Conservation (phyloP, 2,888 invertebrate genomes). For the Drosophila leonis region DNA sequence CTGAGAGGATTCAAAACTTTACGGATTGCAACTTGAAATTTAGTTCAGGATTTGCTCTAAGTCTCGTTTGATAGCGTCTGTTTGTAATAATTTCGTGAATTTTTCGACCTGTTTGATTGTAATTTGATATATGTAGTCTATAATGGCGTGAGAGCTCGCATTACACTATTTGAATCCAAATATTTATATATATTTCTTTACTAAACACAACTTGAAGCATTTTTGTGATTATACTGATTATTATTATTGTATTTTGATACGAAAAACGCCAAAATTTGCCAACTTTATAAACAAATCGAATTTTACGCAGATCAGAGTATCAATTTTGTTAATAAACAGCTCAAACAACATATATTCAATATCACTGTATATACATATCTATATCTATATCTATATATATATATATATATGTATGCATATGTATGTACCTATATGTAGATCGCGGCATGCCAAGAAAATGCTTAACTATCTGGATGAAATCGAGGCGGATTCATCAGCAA, state of each 20-base stretch:
- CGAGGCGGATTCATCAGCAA: constrained; percentile 38
- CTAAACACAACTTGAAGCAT: background rate
- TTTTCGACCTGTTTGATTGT: background rate
- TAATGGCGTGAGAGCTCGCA: background rate
- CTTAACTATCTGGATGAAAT: constrained; percentile 63
- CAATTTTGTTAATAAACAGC: constrained; percentile 4
- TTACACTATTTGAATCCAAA: background rate
- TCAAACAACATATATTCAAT: constrained; percentile 10
- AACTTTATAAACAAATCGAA: background rate
- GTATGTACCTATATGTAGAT: constrained; percentile 71
- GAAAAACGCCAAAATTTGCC: constrained; percentile 1
- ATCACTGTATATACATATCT: constrained; percentile 34
- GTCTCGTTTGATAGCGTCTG: background rate
- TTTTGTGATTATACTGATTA: background rate
- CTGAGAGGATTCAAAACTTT: background rate
- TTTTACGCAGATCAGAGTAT: constrained; percentile 9
- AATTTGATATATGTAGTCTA: background rate
- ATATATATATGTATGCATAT: constrained; percentile 34
- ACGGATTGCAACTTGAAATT: background rate
- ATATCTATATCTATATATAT: constrained; percentile 43
- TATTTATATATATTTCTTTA: background rate
- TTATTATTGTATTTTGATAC: background rate
- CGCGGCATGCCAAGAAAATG: constrained; percentile 74
- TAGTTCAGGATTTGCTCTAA: background rate
- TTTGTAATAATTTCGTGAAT: no score